A percentile compares a stretch with the other conserved stretches of the same genome.
Conservation (phyloP, 2,888 invertebrate species). For the Volucella zonaria region DNA sequence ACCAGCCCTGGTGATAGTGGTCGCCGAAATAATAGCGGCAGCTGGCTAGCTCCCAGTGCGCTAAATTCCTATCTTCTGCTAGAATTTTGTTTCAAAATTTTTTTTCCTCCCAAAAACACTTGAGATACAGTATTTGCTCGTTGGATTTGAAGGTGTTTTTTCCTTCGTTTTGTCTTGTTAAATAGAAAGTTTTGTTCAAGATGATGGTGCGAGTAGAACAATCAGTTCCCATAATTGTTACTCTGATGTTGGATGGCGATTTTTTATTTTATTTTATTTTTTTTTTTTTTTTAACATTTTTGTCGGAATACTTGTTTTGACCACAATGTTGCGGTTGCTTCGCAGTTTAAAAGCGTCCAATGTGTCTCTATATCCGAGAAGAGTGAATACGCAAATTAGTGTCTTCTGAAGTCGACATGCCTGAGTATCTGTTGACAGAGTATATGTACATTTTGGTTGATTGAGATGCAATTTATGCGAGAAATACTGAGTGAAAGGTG, state of each 20-base stretch:
- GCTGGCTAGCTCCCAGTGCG: not conserved
- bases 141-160: constrained; percentile 9
- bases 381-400: constrained; percentile 13
- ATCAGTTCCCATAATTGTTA: not conserved
- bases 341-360: constrained; percentile 18
- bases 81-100: constrained; percentile 14
- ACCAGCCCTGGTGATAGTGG: constrained; percentile 34
- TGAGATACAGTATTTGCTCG: constrained; percentile 4
- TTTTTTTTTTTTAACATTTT: not conserved
- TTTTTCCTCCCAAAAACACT: constrained; percentile 16
- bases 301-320: constrained; percentile 1
- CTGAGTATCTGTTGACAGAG: constrained; percentile 9
- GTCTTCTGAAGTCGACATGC: not conserved
- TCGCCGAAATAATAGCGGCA: constrained; percentile 3
- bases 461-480: constrained; percentile 21
- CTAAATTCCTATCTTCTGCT: constrained; percentile 15
- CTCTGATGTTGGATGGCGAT: too few species aligned
- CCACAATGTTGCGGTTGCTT: constrained; percentile 14
- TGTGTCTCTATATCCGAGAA: constrained; percentile 13
- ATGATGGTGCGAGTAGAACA: not conserved
- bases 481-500: not conserved
- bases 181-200: constrained; percentile 44
- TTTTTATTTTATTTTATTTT: not conserved
- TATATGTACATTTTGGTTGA: constrained; percentile 9
- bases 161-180: not conserved